phyloP scores from a whole-genome alignment of 2,113 vertebrate species.

The Pseudonaja textilis region DNA sequence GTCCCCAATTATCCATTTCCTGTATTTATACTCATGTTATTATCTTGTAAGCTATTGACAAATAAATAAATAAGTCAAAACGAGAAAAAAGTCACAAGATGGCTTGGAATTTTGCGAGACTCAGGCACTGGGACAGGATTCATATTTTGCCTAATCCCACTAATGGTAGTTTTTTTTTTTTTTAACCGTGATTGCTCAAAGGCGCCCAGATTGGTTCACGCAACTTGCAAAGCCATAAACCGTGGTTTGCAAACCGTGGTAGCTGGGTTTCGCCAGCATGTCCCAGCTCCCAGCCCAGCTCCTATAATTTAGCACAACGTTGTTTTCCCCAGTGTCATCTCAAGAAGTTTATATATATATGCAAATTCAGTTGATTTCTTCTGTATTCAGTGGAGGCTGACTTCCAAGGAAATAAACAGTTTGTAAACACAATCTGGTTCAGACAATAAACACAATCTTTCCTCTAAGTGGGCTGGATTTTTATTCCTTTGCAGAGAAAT shows the following conservation, averaged over 20 bases:
- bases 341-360: background rate
- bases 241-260: background rate
- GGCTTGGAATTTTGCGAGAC: background rate
- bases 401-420: background rate
- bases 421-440: background rate
- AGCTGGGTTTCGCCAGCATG: background rate
- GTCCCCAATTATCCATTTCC: too few species aligned
- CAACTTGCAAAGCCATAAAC: background rate
- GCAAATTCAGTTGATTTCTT: background rate
- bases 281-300: accelerated
- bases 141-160: background rate
- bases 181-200: background rate
- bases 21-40: too few species aligned
- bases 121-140: background rate
- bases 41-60: too few species aligned
- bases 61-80: background rate
- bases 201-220: background rate
- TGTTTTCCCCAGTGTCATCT: background rate
- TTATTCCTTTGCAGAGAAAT: background rate
- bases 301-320: background rate
- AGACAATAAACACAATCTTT: background rate
- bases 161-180: background rate
- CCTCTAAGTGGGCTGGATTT: background rate
- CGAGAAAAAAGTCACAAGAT: background rate
- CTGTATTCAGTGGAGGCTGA: background rate